Evolutionary conservation across 2,797 vertebrate species (phyloP).

Genomic region (Acridotheres tristis): DNA sequence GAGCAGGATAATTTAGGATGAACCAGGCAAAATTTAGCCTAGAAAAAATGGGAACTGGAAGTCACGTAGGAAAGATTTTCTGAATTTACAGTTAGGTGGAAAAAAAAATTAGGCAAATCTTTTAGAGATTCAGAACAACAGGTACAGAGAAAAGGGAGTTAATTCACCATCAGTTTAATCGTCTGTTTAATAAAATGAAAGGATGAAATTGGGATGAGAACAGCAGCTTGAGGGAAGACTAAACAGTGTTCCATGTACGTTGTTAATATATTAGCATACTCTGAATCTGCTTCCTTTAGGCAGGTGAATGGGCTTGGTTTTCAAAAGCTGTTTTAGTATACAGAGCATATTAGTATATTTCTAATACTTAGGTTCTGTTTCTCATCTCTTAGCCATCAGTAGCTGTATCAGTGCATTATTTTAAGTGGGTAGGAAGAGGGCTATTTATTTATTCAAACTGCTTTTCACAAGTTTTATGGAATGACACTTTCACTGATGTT

Average conservation of each 20-base stretch:
- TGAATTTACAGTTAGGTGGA: neutral
- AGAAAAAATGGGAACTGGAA: neutral
- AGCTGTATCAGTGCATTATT: neutral
- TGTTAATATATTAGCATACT: neutral
- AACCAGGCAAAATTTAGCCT: neutral
- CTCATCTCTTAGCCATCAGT: neutral
- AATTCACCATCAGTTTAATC: neutral
- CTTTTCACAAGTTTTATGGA: neutral
- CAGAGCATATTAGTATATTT: neutral
- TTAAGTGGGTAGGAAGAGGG: neutral
- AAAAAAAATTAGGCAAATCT: neutral
- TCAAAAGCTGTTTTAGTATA: neutral
- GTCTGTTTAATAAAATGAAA: neutral
- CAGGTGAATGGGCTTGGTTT: neutral
- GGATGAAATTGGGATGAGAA: neutral
- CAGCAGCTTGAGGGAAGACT: neutral
- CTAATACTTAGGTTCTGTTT: neutral
- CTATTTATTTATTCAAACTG: neutral
- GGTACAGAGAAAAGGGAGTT: neutral
- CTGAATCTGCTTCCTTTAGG: neutral
- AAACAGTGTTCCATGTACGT: neutral
- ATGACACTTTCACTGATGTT: neutral
- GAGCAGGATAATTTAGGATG: neutral
- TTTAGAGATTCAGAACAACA: neutral
- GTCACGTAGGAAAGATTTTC: neutral